Evolutionary conservation across 2,113 vertebrate genomes (phyloP), one percentile per base, ranked within the genome.

Genomic region (Alces alces): DNA sequence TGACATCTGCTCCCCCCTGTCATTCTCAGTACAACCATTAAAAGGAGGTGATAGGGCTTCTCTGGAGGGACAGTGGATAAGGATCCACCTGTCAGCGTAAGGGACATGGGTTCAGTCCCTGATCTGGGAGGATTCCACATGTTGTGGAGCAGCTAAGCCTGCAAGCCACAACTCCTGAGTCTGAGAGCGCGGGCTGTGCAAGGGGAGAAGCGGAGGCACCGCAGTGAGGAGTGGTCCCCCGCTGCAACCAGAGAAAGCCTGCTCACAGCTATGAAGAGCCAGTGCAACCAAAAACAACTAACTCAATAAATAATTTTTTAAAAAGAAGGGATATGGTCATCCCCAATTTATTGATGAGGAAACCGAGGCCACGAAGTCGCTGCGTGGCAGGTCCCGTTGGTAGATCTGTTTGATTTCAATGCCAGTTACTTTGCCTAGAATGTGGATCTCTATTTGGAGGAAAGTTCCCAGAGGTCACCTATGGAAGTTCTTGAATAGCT

Each of bases 291-390:
- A 43, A 73, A 27, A 2, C 2, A 73, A 23, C 66, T 39, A 70
- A 70, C 16, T 66, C n/a, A 19, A 58, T 11, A 14, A 61, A 27
- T 43, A 25, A 25, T 43, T 14, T 76, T 25, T 76, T 1, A 7
- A 27, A 43, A 89, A 50, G 36, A 88, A 33, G 21, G 50, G 17
- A 86, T 66, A 17, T 36, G n/a, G 82, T 58, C 64, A 43, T 39
- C 45, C 3, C 39, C 36, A 79, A 80, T 93, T 87, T 58, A 94
- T 21, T 94, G 45, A 76, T 11, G 39, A 92, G 60, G 79, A 93
- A 61, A 79, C 27, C 3, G 30, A 94, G 33, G 30, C 33, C 23
- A 45, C 21, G 19, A n/a, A 60, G 17, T 82, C 58, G 33, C 58
- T 70, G 47, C 43, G 17, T 47, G 39, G 64, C 36, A 80, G 47